Evolutionary conservation across 2,888 invertebrate species (phyloP).

Genomic region (Leptopterna dolabrata): DNA sequence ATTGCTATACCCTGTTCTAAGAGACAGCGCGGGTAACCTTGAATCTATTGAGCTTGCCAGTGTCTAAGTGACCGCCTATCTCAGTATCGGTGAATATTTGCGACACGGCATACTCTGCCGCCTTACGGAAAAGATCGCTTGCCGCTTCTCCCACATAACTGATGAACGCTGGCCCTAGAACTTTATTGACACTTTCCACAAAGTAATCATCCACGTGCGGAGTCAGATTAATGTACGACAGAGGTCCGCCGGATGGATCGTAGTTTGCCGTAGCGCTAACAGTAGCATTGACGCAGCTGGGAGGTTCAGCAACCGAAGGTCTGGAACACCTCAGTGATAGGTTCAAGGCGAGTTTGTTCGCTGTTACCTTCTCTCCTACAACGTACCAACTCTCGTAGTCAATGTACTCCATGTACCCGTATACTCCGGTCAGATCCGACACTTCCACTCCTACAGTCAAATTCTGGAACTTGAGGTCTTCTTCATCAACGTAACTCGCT

Average conservation of each 20-base stretch:
- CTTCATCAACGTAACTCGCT: neutral
- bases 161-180: neutral
- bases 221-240: neutral
- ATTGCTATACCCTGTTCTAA: too few relatives aligned
- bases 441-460: neutral
- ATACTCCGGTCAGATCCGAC: neutral
- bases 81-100: neutral
- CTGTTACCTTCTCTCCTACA: neutral
- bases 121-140: neutral
- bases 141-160: neutral
- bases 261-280: neutral
- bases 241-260: neutral
- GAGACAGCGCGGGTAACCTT: too few relatives aligned
- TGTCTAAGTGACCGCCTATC: too few relatives aligned
- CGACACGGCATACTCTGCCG: neutral
- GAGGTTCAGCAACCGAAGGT: neutral
- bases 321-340: neutral
- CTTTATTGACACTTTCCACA: neutral
- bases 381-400: neutral
- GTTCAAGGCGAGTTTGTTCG: neutral
- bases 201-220: neutral
- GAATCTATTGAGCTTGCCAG: too few relatives aligned
- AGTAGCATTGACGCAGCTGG: neutral
- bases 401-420: constrained; percentile 16
- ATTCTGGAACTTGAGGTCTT: neutral